Evolutionary conservation across 1,140 invertebrate genomes (phyloP).

Genomic region (Drosophila varians): DNA sequence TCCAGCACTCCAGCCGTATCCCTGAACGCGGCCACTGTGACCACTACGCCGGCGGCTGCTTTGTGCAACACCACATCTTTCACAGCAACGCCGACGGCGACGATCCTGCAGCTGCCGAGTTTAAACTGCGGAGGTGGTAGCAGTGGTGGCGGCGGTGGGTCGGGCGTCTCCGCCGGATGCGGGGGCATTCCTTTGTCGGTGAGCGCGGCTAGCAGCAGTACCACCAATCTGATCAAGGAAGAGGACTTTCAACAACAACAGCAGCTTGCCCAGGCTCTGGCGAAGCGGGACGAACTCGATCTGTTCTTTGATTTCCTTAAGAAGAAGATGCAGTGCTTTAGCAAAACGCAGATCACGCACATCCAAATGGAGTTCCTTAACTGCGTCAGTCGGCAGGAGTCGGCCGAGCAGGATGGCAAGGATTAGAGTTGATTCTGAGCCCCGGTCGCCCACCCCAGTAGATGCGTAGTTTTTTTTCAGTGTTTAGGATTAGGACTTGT

Average conservation of each 20-base stretch:
- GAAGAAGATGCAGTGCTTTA: conserved; percentile 79
- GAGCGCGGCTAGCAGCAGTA: conserved; percentile 65
- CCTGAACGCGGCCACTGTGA: conserved; percentile 52
- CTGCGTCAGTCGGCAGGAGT: conserved; percentile 73
- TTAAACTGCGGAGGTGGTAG: conserved; percentile 24
- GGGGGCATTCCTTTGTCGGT: conserved; percentile 36
- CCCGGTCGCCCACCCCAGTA: conserved; percentile 2
- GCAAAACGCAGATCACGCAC: conserved; percentile 73
- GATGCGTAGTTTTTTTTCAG: conserved; percentile 40
- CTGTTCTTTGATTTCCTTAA: conserved; percentile 80
- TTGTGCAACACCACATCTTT: conserved; percentile 48
- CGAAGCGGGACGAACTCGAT: conserved; percentile 74
- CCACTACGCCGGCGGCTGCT: conserved; percentile 49
- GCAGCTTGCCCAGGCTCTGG: conserved; percentile 42
- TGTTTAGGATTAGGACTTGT: conserved; percentile 42
- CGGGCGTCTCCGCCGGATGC: neutral
- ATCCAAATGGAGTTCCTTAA: conserved; percentile 82
- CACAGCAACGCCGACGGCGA: conserved; percentile 45
- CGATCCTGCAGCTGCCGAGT: conserved; percentile 61
- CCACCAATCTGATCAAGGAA: conserved; percentile 59
- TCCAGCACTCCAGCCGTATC: conserved; percentile 57
- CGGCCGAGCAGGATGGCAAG: conserved; percentile 90
- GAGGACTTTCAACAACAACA: conserved; percentile 47
- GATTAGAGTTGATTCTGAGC: conserved; percentile 85
- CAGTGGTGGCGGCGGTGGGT: neutral